Evolutionary conservation across 2,888 invertebrate species (phyloP), one percentile per base, ranked within the genome.

Genomic region (Drosophila falleni): DNA sequence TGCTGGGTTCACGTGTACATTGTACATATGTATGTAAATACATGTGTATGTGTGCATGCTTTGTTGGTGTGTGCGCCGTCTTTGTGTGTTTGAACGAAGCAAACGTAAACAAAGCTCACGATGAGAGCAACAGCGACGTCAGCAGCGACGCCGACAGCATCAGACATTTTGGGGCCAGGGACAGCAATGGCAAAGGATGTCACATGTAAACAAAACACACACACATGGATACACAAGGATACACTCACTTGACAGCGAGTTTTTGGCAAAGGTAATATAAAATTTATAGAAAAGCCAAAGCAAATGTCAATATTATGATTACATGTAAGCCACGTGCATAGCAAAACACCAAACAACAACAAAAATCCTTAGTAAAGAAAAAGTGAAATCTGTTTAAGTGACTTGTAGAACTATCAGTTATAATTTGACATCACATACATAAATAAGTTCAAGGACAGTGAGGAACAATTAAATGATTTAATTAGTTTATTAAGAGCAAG

Each of bases 151-250:
- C 55, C 49, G 59, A 62, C 71, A 63, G 73, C 62, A 64, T 66
- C 71, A 64, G 77, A 83, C 81, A 81, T 86, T 87, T 87, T 87
- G 86, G 78, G 87, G 88, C 85, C 87, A 85, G 83, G 88, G 88
- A 88, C 85, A 85, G 61, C 62, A 49, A 66, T 62, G 63, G 46
- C 62, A 61, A 87, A 81, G 80, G 71, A 81, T 84, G 84, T 75
- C 78, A 74, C 84, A 81, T 74, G 74, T 81, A 82, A 81, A 80
- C 82, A 84, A 78, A 78, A 41, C 54, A n/a, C 65, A 53, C 39
- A 44, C 29, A 44, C 35, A 15, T 10, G 16, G 53, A 39, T 37
- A 44, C 44, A 51, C 55, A 19, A 1, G 19, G 19, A 19, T 19
- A 62, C 53, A 41, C 26, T 53, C 41, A 44, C 65, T 33, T 26